Conservation (phyloP, 2,113 vertebrate species). For the Gadus macrocephalus region DNA sequence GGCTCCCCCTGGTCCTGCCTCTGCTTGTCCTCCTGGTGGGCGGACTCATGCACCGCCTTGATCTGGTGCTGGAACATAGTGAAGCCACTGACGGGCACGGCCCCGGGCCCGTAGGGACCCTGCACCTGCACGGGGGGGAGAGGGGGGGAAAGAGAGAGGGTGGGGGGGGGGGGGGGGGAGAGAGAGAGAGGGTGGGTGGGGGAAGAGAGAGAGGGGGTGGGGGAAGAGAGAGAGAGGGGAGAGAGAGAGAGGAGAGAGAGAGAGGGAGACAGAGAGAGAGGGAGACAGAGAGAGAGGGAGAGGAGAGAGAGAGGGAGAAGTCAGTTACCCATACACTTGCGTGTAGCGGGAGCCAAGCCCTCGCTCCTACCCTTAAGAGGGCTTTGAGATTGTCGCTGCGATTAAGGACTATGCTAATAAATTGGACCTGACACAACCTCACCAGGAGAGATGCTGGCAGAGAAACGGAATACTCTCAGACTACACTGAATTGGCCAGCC, state of each 20-base stretch:
- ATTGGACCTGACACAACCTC: slow-evolving; percentile 10
- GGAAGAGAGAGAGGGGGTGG: neutral
- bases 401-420: too few species aligned
- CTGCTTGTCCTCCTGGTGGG: slow-evolving; percentile 89
- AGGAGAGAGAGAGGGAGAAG: too few species aligned
- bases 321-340: too few species aligned
- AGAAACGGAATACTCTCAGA: neutral
- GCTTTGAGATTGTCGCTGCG: too few species aligned
- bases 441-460: neutral
- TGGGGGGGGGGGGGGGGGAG: slow-evolving; percentile 8
- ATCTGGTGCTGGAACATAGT: slow-evolving; percentile 92
- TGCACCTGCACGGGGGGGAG: slow-evolving; percentile 47
- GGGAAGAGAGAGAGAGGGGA: too few species aligned
- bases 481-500: too few species aligned
- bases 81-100: slow-evolving; percentile 82
- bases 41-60: slow-evolving; percentile 90
- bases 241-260: neutral
- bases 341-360: too few species aligned
- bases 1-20: slow-evolving; percentile 85
- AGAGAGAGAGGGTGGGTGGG: neutral
- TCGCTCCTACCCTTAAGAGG: too few species aligned
- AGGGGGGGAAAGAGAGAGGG: neutral
- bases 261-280: neutral
- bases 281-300: neutral
- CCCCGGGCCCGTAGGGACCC: slow-evolving; percentile 78